These are phyloP conservation scores for Scrobipalpa costella DNA, from an alignment of 2,888 invertebrate genomes.

Conservation along the genomic window DNA sequence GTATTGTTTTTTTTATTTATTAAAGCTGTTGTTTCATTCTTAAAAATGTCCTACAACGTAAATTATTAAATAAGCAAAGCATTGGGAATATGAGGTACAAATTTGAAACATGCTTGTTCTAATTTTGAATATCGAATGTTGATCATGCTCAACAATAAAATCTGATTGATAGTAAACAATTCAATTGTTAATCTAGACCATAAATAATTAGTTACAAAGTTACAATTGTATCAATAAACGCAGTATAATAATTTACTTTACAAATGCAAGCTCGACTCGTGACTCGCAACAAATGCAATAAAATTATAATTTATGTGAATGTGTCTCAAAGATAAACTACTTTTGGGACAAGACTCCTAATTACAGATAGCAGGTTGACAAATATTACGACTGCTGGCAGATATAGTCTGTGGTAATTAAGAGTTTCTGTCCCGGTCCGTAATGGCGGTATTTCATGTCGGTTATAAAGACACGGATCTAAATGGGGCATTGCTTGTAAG, in stretches of 20 bases:
- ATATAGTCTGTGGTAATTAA: slow-evolving; percentile 35
- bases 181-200: neutral
- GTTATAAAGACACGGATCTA: slow-evolving; percentile 21
- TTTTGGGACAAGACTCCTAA: slow-evolving; percentile 26
- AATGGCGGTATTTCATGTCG: slow-evolving; percentile 35
- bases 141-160: neutral
- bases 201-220: neutral
- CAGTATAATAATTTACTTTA: neutral
- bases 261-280: neutral
- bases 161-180: neutral
- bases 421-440: slow-evolving; percentile 37
- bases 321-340: slow-evolving; percentile 16
- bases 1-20: no score
- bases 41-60: no score
- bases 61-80: no score
- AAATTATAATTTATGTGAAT: slow-evolving; percentile 3
- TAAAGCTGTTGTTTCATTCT: no score
- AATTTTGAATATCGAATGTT: no score
- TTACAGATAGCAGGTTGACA: slow-evolving; percentile 34
- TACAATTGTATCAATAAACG: neutral
- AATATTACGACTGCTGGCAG: slow-evolving; percentile 26
- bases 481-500: slow-evolving; percentile 14
- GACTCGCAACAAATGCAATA: slow-evolving; percentile 11
- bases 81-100: no score
- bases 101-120: no score